Base-by-base conservation (phyloP, 2,113 vertebrate genomes). In the Cariama cristata region DNA sequence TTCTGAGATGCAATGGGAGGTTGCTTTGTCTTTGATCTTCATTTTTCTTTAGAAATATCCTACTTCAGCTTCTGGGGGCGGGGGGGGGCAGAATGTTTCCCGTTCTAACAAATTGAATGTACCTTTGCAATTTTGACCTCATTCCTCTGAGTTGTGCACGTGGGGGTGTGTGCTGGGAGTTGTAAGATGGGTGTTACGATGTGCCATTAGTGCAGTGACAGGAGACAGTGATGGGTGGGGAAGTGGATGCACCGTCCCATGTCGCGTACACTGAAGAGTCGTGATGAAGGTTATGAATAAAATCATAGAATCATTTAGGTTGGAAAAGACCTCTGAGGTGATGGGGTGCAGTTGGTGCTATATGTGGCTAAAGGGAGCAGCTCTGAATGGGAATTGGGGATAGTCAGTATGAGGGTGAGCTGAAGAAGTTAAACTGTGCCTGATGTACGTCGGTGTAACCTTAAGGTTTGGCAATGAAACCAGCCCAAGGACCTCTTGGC, bases 21-120 rank as follows among this genome's bases (percentile, higher is more conserved):
- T 80, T 95, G 80, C 68, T 87, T 93, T 89, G 72, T 60, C 82
- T 90, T 94, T 64, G 52, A 87, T 93, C 56, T 90, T 82, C 6
- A 0, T 76, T 91, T 93, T 87, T 62, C 73, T 74, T 91, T 84
- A 81, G 76, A 87, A 89, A 86, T 49, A 86, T 49, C 64, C 55
- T 33, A 24, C 64, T 89, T 91, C 40, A 71, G 66, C 27, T 95
- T 82, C 66, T 58, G 64, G 28, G 22, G 16, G 13, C 4, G 42
- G 6, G 12, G 42, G 38, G 52, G 12, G 12, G n/a, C n/a, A n/a
- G 35, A 40, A 22, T 4, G 27, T 72, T 90, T 79, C 75, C 28
- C 72, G 26, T 79, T 85, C 62, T 71, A 67, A 86, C 38, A 75
- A 79, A 82, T 8, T 32, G 85, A 74, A 81, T 58, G 40, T 22